These are phyloP conservation scores for Drosophila watanabei DNA, from an alignment of 1,140 invertebrate species.

Conservation along the genomic window DNA sequence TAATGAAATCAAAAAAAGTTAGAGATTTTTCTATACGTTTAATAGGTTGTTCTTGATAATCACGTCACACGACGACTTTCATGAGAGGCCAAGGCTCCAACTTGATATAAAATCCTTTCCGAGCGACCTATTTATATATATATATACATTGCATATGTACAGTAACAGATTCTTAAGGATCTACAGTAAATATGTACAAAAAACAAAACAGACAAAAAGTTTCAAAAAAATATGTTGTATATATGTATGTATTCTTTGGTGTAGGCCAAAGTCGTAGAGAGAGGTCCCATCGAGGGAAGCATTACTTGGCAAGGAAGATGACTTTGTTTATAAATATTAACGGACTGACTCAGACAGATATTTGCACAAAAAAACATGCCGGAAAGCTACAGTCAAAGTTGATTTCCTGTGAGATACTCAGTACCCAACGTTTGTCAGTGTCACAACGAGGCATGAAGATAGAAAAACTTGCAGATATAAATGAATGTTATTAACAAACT, in stretches of 20 bases:
- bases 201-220: slow-evolving; percentile 15
- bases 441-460: not conserved
- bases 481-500: too few species aligned
- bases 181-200: slow-evolving; percentile 33
- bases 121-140: slow-evolving; percentile 4
- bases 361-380: not conserved
- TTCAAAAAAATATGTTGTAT: not conserved
- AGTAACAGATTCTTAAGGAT: slow-evolving; percentile 29
- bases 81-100: not conserved
- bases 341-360: not conserved
- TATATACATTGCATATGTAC: slow-evolving; percentile 35
- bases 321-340: not conserved
- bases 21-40: slow-evolving; percentile 2
- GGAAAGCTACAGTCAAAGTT: not conserved
- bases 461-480: not conserved
- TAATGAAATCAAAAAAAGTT: not conserved
- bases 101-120: not conserved
- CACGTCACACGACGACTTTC: not conserved
- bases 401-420: too few species aligned
- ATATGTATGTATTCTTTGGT: slow-evolving; percentile 17
- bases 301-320: not conserved
- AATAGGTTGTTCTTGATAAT: slow-evolving; percentile 7
- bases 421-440: not conserved
- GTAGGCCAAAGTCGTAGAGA: slow-evolving; percentile 12
- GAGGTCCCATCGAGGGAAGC: not conserved